Percentiles rank a stretch among this genome's conserved stretches.
Evolutionary conservation across 2,113 vertebrate genomes (phyloP).

Genomic region (Melanerpes aurifrons): DNA sequence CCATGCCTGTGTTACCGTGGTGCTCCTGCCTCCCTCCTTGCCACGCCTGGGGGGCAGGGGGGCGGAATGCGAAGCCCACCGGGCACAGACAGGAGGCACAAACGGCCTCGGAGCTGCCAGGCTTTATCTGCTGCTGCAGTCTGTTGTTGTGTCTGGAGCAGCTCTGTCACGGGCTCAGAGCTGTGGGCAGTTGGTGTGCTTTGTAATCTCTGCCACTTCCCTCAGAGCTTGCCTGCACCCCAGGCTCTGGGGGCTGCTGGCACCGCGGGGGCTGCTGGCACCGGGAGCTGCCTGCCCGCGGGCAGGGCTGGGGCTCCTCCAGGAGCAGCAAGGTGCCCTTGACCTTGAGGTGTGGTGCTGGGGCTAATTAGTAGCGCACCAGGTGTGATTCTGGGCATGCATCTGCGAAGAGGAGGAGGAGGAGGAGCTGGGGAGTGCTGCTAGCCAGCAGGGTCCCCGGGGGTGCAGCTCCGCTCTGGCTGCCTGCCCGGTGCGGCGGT

Average conservation of each 20-base stretch:
- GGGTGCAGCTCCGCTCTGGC: not conserved
- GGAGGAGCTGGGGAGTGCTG: not conserved
- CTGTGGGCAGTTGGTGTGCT: not conserved
- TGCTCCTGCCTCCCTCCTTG: not conserved
- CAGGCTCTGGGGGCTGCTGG: not conserved
- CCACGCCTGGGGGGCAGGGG: not conserved
- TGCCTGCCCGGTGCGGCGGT: not conserved
- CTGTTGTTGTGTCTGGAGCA: not conserved
- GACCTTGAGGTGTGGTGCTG: constrained; percentile 27
- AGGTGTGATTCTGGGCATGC: not conserved
- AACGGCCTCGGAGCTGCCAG: accelerated
- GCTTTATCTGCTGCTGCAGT: not conserved
- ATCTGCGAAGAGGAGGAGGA: not conserved
- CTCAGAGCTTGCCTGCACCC: not conserved
- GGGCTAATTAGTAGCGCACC: constrained; percentile 15
- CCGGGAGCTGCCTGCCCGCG: not conserved
- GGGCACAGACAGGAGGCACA: not conserved
- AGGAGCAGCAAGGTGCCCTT: not conserved
- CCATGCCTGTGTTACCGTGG: not conserved
- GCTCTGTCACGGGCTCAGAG: not conserved
- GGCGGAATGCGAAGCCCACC: not conserved
- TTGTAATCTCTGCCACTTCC: not conserved
- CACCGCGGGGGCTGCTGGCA: accelerated
- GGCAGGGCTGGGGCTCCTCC: not conserved
- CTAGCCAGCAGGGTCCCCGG: not conserved